Percentiles rank a stretch among this genome's conserved stretches.
phyloP scores from a whole-genome alignment of 2,888 invertebrate species.

The Spisula solida region DNA sequence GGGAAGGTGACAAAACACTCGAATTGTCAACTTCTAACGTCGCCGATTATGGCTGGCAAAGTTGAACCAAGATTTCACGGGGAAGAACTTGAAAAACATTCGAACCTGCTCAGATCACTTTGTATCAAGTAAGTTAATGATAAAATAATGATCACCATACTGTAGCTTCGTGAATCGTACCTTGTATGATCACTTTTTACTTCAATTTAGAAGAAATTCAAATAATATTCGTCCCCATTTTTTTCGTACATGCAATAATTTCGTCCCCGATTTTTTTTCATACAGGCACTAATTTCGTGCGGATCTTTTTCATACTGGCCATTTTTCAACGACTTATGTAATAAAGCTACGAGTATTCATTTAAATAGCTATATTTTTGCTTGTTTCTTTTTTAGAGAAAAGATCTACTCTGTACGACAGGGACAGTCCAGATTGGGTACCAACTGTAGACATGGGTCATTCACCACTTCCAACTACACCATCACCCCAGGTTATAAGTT shows the following conservation, averaged over 20 bases:
- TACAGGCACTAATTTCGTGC: too few species aligned
- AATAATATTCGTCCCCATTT: too few species aligned
- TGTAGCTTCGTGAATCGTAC: too few species aligned
- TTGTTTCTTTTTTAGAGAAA: neutral
- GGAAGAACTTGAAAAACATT: conserved; percentile 41
- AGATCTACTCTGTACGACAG: neutral
- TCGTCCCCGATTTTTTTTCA: too few species aligned
- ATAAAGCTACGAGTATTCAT: too few species aligned
- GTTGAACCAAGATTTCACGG: conserved; percentile 41
- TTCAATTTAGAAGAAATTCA: too few species aligned
- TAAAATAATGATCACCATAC: neutral
- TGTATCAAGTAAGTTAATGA: neutral
- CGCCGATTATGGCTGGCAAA: conserved; percentile 43
- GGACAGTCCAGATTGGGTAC: neutral
- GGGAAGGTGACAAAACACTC: conserved; percentile 24
- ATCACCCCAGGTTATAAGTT: neutral
- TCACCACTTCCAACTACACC: neutral
- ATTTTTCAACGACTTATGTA: too few species aligned
- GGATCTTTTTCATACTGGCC: too few species aligned
- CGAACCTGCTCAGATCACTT: conserved; percentile 48
- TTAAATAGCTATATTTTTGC: too few species aligned
- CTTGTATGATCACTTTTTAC: too few species aligned
- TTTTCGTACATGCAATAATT: too few species aligned
- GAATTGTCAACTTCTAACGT: conserved; percentile 17
- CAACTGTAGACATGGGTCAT: neutral